phyloP scores from a whole-genome alignment of 2,888 invertebrate genomes.

The Tachina grossa region DNA sequence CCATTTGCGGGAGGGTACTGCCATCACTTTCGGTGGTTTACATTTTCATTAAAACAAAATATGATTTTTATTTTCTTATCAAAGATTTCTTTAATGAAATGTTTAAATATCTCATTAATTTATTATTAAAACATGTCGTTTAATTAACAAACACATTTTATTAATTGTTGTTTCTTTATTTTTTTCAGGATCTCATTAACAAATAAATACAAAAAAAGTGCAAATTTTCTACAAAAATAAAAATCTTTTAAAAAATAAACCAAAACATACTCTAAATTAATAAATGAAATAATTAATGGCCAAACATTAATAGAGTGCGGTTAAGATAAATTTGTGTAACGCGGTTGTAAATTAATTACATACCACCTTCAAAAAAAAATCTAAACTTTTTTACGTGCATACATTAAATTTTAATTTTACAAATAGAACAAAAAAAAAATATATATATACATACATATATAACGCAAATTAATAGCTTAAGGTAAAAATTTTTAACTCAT shows the following conservation, averaged over 20 bases:
- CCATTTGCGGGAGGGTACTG: too few species aligned
- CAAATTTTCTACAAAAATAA: slow-evolving; percentile 44
- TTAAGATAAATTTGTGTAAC: slow-evolving; percentile 50
- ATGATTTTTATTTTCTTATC: neutral
- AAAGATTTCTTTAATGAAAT: neutral
- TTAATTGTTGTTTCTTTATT: slow-evolving; percentile 17
- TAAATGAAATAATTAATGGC: neutral
- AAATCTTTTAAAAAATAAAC: slow-evolving; percentile 36
- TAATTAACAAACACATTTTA: neutral
- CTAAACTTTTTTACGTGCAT: neutral
- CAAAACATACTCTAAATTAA: neutral
- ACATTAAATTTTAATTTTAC: neutral
- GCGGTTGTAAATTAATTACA: slow-evolving; percentile 47
- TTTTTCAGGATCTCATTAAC: slow-evolving; percentile 62
- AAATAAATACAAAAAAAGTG: slow-evolving; percentile 36
- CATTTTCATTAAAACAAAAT: too few species aligned
- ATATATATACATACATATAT: neutral
- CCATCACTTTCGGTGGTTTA: too few species aligned
- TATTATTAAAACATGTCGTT: neutral
- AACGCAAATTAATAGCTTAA: slow-evolving; percentile 4
- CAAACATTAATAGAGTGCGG: slow-evolving; percentile 1
- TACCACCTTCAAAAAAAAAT: neutral
- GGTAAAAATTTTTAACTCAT: slow-evolving; percentile 13
- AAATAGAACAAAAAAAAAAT: slow-evolving; percentile 4
- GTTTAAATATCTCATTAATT: slow-evolving; percentile 29